Conservation (phyloP, 1,140 invertebrate genomes). For the Neodiprion fabricii region DNA sequence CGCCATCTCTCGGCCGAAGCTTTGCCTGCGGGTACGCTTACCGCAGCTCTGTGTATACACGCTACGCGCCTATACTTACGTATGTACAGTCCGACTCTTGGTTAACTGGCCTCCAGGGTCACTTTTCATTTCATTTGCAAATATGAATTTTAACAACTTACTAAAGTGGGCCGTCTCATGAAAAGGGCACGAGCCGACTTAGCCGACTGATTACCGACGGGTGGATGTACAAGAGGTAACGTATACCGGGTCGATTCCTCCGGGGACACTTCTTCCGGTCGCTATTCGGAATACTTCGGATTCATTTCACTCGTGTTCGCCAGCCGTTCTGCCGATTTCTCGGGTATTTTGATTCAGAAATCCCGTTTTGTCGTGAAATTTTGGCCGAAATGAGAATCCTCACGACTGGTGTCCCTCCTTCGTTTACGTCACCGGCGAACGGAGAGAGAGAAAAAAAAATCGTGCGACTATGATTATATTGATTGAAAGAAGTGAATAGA, state of each 20-base stretch:
- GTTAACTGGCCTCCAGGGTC: background rate
- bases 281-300: constrained; percentile 18
- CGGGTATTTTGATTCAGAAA: background rate
- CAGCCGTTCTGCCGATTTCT: constrained; percentile 9
- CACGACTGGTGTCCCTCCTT: no score
- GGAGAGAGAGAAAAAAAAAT: background rate
- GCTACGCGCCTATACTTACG: background rate
- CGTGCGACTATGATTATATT: background rate
- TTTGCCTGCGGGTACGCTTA: background rate
- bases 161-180: background rate
- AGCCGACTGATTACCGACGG: no score
- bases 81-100: background rate
- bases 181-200: background rate
- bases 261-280: no score
- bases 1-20: background rate
- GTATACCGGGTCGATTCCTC: constrained; percentile 21
- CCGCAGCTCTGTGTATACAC: background rate
- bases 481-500: background rate
- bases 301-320: constrained; percentile 19
- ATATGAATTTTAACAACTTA: constrained; percentile 1
- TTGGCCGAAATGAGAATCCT: no score
- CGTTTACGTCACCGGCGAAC: no score
- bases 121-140: background rate
- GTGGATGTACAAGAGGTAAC: background rate
- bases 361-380: no score